Evolutionary conservation across 2,113 vertebrate species (phyloP).

Genomic region (Indicator maculatus): DNA sequence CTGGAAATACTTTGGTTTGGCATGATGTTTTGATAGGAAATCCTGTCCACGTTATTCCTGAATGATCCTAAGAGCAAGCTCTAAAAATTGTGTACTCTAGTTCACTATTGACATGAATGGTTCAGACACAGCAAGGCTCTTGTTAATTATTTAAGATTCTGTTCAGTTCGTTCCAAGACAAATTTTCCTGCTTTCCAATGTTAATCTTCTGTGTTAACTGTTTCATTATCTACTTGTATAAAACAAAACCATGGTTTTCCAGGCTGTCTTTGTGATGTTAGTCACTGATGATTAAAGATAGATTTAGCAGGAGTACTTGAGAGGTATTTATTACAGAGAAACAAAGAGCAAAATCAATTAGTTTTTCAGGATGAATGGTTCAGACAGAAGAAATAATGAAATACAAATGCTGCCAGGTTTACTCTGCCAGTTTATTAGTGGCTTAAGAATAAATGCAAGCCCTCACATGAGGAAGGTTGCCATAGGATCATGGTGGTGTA

Average conservation of each 20-base stretch:
- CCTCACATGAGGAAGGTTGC: neutral
- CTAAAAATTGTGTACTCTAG: neutral
- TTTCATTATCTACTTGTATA: slow-evolving; percentile 8
- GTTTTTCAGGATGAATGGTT: neutral
- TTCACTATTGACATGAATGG: neutral
- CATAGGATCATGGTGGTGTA: neutral
- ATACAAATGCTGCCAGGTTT: neutral
- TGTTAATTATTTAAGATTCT: neutral
- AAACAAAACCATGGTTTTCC: neutral
- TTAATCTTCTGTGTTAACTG: neutral
- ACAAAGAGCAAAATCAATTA: neutral
- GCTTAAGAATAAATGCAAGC: neutral
- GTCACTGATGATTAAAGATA: neutral
- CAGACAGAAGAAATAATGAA: neutral
- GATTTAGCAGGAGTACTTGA: neutral
- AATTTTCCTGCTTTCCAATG: neutral
- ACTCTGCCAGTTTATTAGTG: neutral
- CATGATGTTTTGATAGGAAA: neutral
- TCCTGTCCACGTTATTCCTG: neutral
- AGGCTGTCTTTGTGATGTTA: neutral
- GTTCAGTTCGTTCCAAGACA: neutral
- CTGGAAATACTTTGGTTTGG: neutral
- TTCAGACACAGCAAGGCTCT: neutral
- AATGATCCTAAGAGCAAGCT: neutral
- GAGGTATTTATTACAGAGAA: neutral